A percentile compares a stretch with the other conserved stretches of the same genome.
Evolutionary conservation across 2,888 invertebrate species (phyloP).

Genomic region (Gerris lacustris): DNA sequence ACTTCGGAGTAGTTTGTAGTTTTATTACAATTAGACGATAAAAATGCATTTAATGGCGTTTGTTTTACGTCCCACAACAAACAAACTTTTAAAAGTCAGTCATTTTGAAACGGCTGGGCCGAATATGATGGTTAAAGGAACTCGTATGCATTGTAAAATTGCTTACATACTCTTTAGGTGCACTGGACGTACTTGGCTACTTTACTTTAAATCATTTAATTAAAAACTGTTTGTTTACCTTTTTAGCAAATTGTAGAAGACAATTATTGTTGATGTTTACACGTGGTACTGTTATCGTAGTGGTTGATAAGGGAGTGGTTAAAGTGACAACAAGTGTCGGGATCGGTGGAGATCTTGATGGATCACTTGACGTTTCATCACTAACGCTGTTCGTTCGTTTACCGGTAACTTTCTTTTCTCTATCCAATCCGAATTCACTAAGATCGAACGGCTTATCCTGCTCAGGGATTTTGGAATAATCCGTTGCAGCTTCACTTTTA

Average conservation of each 20-base stretch:
- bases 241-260: not conserved
- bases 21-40: too few species aligned
- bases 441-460: not conserved
- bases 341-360: not conserved
- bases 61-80: too few species aligned
- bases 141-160: too few species aligned
- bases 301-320: conserved; percentile 29
- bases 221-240: not conserved
- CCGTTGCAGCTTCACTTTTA: not conserved
- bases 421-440: not conserved
- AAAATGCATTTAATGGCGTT: too few species aligned
- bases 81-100: too few species aligned
- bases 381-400: not conserved
- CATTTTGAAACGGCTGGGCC: too few species aligned
- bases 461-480: not conserved
- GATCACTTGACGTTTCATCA: not conserved
- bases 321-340: conserved; percentile 27
- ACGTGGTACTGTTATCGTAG: conserved; percentile 28
- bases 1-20: too few species aligned
- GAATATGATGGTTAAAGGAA: too few species aligned
- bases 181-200: too few species aligned
- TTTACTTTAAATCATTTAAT: too few species aligned
- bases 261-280: conserved; percentile 28
- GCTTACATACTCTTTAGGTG: too few species aligned
- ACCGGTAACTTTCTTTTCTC: not conserved